These are phyloP conservation scores for Prosapia bicincta DNA, from an alignment of 2,888 invertebrate species.

Conservation along the genomic window DNA sequence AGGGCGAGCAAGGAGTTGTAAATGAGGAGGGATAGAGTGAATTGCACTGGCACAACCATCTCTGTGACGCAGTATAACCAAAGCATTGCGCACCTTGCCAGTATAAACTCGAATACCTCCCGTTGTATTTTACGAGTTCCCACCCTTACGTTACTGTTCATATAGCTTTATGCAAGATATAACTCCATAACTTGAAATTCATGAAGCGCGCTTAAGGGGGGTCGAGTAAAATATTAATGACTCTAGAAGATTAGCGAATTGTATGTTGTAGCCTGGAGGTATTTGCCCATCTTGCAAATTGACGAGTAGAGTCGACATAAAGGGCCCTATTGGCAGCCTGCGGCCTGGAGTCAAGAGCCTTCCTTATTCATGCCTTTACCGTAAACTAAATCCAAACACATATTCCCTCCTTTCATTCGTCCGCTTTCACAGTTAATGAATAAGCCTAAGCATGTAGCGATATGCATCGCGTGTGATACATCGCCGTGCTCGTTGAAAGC, in stretches of 20 bases:
- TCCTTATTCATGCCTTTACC: background rate
- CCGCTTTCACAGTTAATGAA: background rate
- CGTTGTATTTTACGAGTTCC: background rate
- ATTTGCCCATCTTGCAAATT: background rate
- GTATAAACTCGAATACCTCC: background rate
- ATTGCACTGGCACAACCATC: background rate
- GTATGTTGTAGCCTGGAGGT: background rate
- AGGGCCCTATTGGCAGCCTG: background rate
- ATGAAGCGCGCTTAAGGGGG: background rate
- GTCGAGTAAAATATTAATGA: background rate
- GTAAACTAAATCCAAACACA: background rate
- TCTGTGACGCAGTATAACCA: background rate
- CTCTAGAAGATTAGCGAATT: background rate
- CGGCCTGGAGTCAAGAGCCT: background rate
- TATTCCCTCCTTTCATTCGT: background rate
- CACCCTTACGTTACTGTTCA: slow-evolving; percentile 14
- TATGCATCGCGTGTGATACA: background rate
- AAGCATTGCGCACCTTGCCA: background rate
- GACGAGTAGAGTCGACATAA: background rate
- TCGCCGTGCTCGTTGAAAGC: too few relatives aligned
- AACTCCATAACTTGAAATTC: slow-evolving; percentile 15
- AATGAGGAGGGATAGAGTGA: background rate
- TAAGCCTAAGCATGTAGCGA: background rate
- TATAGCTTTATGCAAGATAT: slow-evolving; percentile 15
- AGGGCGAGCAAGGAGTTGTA: background rate